Percentiles rank a stretch among this genome's conserved stretches.
phyloP scores from a whole-genome alignment of 2,797 vertebrate species.

The Sandelia bainsii region DNA sequence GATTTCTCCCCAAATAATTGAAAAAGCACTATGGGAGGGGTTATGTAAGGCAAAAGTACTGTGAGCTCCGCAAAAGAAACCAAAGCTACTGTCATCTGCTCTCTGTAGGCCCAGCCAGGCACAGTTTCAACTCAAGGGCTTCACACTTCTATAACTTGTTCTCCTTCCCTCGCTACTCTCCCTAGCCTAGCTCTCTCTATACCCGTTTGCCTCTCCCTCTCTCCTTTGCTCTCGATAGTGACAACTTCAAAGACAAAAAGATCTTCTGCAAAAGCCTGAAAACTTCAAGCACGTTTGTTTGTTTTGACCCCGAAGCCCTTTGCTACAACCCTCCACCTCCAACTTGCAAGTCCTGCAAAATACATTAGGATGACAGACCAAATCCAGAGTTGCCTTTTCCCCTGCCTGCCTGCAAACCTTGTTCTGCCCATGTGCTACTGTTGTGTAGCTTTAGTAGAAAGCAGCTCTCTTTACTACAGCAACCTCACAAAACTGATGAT shows the following conservation, averaged over 20 bases:
- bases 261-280: constrained; percentile 75
- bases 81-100: constrained; percentile 82
- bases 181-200: constrained; percentile 58
- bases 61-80: constrained; percentile 73
- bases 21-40: constrained; percentile 79
- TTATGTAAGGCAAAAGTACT: constrained; percentile 83
- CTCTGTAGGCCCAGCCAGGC: constrained; percentile 78
- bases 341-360: constrained; percentile 64
- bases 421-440: constrained; percentile 27
- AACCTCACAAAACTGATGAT: constrained; percentile 54
- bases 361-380: constrained; percentile 54
- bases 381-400: constrained; percentile 28
- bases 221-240: constrained; percentile 67
- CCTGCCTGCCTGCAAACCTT: constrained; percentile 26
- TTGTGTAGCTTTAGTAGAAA: constrained; percentile 49
- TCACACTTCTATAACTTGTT: constrained; percentile 74
- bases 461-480: constrained; percentile 33
- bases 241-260: constrained; percentile 74
- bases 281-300: constrained; percentile 72
- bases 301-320: constrained; percentile 75
- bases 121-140: constrained; percentile 80
- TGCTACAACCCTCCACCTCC: constrained; percentile 50
- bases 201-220: constrained; percentile 63
- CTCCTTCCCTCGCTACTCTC: constrained; percentile 71
- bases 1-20: constrained; percentile 82